Evolutionary conservation across 2,113 vertebrate species (phyloP).

Genomic region (Sitta europaea): DNA sequence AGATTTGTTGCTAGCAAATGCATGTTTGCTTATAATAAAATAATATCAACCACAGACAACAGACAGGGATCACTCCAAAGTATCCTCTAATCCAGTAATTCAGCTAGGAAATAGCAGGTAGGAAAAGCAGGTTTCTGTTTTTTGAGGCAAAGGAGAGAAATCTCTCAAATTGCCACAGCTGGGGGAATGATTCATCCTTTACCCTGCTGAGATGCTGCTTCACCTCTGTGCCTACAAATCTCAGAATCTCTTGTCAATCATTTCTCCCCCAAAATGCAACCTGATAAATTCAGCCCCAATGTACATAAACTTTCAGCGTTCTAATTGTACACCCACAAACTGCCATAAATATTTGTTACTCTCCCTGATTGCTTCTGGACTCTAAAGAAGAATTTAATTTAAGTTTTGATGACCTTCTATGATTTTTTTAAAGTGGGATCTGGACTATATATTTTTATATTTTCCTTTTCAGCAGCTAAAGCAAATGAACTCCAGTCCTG

Average conservation of each 20-base stretch:
- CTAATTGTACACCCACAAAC: not conserved
- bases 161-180: not conserved
- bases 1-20: not conserved
- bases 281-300: not conserved
- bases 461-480: not conserved
- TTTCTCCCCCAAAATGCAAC: not conserved
- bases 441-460: not conserved
- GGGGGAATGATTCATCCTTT: not conserved
- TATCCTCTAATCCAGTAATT: not conserved
- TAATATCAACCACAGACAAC: not conserved
- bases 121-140: not conserved
- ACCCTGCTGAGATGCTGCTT: not conserved
- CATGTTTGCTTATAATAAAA: not conserved
- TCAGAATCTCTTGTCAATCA: not conserved
- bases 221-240: fast-evolving
- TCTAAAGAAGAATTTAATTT: not conserved
- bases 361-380: not conserved
- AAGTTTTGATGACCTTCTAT: not conserved
- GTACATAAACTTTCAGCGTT: not conserved
- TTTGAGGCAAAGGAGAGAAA: not conserved
- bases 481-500: not conserved
- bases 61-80: not conserved
- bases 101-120: not conserved
- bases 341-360: not conserved
- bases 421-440: not conserved